Conservation (phyloP, 2,113 vertebrate genomes). For the Alectura lathami region DNA sequence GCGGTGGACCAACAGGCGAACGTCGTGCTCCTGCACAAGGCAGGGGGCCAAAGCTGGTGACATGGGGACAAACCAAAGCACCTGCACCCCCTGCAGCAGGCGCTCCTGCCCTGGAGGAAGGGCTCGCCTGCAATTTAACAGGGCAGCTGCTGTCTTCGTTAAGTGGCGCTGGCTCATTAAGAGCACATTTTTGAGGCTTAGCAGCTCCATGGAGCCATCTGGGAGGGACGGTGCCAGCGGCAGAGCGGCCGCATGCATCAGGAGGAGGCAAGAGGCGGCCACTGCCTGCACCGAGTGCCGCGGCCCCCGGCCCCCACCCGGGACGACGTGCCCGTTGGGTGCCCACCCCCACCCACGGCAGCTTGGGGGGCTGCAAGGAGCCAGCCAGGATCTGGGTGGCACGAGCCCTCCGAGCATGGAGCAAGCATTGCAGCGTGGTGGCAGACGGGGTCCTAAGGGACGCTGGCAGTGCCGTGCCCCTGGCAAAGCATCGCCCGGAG, state of each 20-base stretch:
- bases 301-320: rapidly evolving
- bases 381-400: not conserved
- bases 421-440: not conserved
- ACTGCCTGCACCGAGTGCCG: rapidly evolving
- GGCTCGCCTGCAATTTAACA: not conserved
- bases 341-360: not conserved
- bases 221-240: not conserved
- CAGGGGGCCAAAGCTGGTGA: not conserved
- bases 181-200: slow-evolving; percentile 62
- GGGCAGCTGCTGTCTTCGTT: not conserved
- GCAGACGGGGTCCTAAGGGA: not conserved
- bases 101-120: not conserved
- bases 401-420: rapidly evolving
- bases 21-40: rapidly evolving
- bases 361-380: not conserved
- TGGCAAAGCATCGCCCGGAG: rapidly evolving
- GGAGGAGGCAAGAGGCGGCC: rapidly evolving
- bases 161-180: slow-evolving; percentile 25
- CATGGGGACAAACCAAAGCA: not conserved
- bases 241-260: rapidly evolving
- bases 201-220: not conserved
- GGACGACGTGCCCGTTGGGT: rapidly evolving
- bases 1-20: not conserved
- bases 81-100: not conserved
- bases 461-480: not conserved